Percentiles rank a stretch among this genome's conserved stretches.
Conservation (phyloP, 2,888 invertebrate genomes). For the Apodemia hepburni region DNA sequence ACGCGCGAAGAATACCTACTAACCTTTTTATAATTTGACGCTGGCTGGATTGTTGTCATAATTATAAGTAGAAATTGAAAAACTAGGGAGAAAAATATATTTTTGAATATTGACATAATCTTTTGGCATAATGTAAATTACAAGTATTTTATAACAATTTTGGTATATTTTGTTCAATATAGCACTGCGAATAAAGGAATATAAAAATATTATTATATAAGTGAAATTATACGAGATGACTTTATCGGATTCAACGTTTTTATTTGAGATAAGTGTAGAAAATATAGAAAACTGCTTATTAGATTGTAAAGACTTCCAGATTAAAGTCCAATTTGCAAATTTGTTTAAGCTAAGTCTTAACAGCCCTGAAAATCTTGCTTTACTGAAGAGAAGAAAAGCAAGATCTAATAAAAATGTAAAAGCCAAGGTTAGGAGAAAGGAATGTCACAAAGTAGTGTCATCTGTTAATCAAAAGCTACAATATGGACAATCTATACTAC, state of each 20-base stretch:
- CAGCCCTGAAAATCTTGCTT: constrained; percentile 35
- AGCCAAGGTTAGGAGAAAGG: constrained; percentile 28
- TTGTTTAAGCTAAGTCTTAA: constrained; percentile 51
- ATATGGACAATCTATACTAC: constrained; percentile 40
- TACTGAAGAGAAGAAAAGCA: constrained; percentile 31
- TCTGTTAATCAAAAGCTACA: constrained; percentile 31
- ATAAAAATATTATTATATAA: constrained; percentile 22
- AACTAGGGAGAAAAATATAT: not conserved
- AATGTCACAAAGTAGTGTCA: constrained; percentile 22
- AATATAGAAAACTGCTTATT: constrained; percentile 44
- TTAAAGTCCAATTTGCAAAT: constrained; percentile 52
- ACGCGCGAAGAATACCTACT: too few relatives aligned
- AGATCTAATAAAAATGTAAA: constrained; percentile 38
- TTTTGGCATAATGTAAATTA: constrained; percentile 47
- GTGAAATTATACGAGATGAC: constrained; percentile 43
- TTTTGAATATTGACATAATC: constrained; percentile 23
- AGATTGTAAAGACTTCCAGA: constrained; percentile 44
- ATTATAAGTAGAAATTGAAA: not conserved
- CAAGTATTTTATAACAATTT: constrained; percentile 35
- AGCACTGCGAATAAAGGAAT: constrained; percentile 29
- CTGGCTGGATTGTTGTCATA: too few relatives aligned
- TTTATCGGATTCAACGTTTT: constrained; percentile 59
- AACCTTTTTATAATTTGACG: too few relatives aligned
- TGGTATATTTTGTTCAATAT: constrained; percentile 26
- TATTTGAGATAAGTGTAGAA: constrained; percentile 56